Percentiles rank a stretch among this genome's conserved stretches.
Conservation (phyloP, 2,113 vertebrate genomes). For the Notarius quadriscutis region DNA sequence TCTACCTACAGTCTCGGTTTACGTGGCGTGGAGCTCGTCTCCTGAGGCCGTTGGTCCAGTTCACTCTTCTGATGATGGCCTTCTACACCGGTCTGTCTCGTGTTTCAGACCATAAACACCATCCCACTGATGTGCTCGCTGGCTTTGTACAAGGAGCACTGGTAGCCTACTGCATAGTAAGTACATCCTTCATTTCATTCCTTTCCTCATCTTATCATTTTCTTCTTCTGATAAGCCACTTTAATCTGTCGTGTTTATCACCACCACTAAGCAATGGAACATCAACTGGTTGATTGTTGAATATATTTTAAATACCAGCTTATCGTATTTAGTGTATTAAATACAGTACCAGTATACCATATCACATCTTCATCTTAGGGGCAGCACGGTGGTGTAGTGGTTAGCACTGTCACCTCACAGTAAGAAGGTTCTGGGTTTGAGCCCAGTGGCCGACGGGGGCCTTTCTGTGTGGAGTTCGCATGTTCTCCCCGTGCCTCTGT, state of each 20-base stretch:
- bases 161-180: slow-evolving; percentile 81
- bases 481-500: too few relatives aligned
- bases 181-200: slow-evolving; percentile 43
- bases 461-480: too few relatives aligned
- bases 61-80: slow-evolving; percentile 73
- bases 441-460: too few relatives aligned
- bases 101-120: slow-evolving; percentile 76
- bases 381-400: too few relatives aligned
- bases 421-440: too few relatives aligned
- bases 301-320: neutral
- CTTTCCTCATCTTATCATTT: neutral
- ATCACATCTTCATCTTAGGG: neutral
- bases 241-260: neutral
- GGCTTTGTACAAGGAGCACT: slow-evolving; percentile 76
- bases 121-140: slow-evolving; percentile 70
- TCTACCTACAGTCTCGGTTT: slow-evolving; percentile 76
- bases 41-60: slow-evolving; percentile 72
- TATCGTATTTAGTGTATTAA: neutral
- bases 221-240: neutral
- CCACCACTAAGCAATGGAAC: neutral
- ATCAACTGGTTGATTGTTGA: neutral
- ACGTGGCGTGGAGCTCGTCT: slow-evolving; percentile 73
- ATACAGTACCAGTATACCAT: neutral
- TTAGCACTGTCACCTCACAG: too few relatives aligned
- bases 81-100: slow-evolving; percentile 76